Evolutionary conservation across 2,797 vertebrate genomes (phyloP), one percentile per base, ranked within the genome.

Genomic region (Morelia viridis): DNA sequence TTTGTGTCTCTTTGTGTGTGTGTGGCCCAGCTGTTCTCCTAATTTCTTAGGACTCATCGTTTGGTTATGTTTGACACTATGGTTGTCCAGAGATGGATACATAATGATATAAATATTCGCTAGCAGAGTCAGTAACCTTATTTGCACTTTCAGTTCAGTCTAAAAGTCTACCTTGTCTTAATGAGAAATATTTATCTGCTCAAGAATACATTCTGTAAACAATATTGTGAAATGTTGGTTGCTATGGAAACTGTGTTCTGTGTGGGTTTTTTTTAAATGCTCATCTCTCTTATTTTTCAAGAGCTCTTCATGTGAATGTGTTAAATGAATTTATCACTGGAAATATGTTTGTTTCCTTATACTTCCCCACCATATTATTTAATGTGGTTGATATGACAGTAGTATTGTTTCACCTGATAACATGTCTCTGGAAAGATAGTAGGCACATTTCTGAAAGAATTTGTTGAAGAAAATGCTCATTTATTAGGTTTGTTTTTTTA

Each of bases 261-360:
- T 76, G 94, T 41, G 60, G 4, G 5, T 53, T 53, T 65, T 92
- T 95, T 94, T 80, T 46, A 24, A 80, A 90, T 93, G 26, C 35
- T 94, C 50, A 65, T 93, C 89, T 93, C 80, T 93, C 62, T 93
- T 93, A 83, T 94, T 95, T 95, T 95, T 95, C 90, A 64, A 89
- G 94, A 94, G 83, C 53, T 96, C 85, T 89, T 91, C 80, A 22
- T 90, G 90, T 95, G 93, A 95, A 92, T 62, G 90, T 94, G 94
- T 95, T 92, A 96, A 96, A 96, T 95, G 91, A 96, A 94, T 90
- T 97, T 97, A 96, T 97, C 93, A 0, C 90, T 97, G 96, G 91
- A 95, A 97, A 97, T 96, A 90, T 90, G 91, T 94, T 80, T 93
- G 91, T 93, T 92, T 96, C 50, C 46, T 80, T 56, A 57, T n/a